Base-by-base conservation (phyloP, 2,113 vertebrate genomes). In the Ammospiza caudacuta region DNA sequence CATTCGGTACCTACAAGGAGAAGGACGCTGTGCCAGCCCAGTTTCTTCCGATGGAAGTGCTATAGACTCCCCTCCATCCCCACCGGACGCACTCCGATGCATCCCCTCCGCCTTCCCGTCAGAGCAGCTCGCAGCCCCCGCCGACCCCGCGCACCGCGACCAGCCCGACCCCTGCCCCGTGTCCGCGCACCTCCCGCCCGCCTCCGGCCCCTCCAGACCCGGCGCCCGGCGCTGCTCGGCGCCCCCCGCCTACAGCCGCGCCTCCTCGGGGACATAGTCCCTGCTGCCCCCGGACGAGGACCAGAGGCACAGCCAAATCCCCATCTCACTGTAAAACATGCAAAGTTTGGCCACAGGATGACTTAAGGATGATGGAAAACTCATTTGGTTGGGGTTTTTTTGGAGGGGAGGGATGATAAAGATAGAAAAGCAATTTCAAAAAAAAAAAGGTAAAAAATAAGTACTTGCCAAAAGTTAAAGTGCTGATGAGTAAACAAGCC, bases 41-140 rank as follows among this genome's bases (percentile, higher is more conserved):
- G 92, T 98, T 99, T 99, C 99, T 99, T 99, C 99, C 98, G 98
- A 99, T 99, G 98, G 99, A 99, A 99, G 99, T 98, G 98, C 98
- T 98, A 98, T 99, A 99, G 99, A 99, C 98, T 99, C 98, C 92
- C 98, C 99, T 94, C 92, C 97, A 24, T 98, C 99, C 95, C 98
- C 98, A 88, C 87, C 89, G 96, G 95, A 98, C 95, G 95, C 97
- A 33, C 97, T 96, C 94, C 98, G 97, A 55, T 95, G 97, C 97
- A 82, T 98, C 96, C 96, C 97, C 92, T 97, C 98, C 84, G 90
- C 97, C 94, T 97, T 94, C 66, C 97, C 97, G 97, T 97, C 97
- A 95, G 97, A 97, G 96, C 96, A 98, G 97, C 98, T 98, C 83
- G 95, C 97, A 96, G 96, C 95, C 97, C 97, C 97, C 44, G 96